Evolutionary conservation across 2,888 invertebrate genomes (phyloP).

Genomic region (Oscheius sp.): DNA sequence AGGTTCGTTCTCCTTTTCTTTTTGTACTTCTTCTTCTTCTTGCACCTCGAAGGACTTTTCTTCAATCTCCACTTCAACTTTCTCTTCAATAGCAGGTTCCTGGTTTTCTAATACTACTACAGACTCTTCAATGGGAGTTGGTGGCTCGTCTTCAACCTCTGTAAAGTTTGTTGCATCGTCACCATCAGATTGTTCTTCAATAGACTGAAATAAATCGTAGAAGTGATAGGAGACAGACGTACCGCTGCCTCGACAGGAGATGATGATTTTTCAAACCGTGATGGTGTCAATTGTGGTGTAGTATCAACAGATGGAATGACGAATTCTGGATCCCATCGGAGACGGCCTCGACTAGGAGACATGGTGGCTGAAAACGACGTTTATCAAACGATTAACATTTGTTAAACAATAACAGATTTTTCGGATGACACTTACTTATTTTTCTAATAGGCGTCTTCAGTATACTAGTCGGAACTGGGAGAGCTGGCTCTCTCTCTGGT

Average conservation of each 20-base stretch:
- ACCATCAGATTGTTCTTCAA: neutral
- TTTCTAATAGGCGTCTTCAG: constrained; percentile 13
- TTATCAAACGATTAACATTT: too few species aligned
- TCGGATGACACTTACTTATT: neutral
- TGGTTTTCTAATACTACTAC: too few species aligned
- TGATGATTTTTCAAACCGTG: too few species aligned
- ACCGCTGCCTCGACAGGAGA: too few species aligned
- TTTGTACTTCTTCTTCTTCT: neutral
- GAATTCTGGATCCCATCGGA: constrained; percentile 24
- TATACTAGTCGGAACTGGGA: constrained; percentile 14
- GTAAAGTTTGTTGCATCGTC: neutral
- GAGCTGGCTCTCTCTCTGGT: neutral
- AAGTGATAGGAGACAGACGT: too few species aligned
- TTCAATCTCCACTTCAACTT: neutral
- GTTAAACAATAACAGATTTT: too few species aligned
- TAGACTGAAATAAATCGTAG: too few species aligned
- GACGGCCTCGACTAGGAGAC: constrained; percentile 4
- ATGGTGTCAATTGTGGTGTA: too few species aligned
- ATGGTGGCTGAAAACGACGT: too few species aligned
- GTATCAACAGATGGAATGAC: constrained; percentile 5
- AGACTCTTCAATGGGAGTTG: too few species aligned
- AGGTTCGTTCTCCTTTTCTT: neutral
- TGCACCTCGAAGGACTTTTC: neutral
- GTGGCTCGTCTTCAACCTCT: too few species aligned
- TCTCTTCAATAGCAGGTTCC: too few species aligned